These are phyloP conservation scores for Acomys russatus DNA, from an alignment of 2,797 vertebrate species.

Conservation along the genomic window DNA sequence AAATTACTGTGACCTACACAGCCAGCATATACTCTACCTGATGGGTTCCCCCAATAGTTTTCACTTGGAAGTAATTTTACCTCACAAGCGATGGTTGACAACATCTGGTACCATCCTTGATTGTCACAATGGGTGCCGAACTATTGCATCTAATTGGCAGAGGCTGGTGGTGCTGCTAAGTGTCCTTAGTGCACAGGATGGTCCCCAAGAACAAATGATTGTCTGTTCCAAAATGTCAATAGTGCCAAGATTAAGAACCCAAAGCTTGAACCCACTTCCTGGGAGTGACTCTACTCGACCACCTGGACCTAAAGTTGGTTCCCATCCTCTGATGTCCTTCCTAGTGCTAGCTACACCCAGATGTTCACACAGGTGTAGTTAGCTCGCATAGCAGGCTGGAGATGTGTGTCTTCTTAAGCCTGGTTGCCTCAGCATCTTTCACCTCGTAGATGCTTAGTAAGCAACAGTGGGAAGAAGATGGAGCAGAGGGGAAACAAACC, in stretches of 20 bases:
- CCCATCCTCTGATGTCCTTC: neutral
- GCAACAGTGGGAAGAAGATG: neutral
- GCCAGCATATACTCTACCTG: neutral
- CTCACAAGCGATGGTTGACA: neutral
- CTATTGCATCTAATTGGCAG: neutral
- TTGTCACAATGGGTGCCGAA: neutral
- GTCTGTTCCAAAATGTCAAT: neutral
- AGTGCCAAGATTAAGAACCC: neutral
- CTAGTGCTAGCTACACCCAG: neutral
- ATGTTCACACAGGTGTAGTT: neutral
- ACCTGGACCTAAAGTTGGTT: neutral
- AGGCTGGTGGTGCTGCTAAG: neutral
- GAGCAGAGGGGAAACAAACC: neutral
- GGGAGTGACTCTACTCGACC: neutral
- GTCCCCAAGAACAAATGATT: neutral
- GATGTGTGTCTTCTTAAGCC: neutral
- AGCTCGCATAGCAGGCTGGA: neutral
- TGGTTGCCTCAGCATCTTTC: neutral
- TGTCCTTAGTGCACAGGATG: neutral
- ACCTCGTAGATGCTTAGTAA: neutral
- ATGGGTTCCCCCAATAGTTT: neutral
- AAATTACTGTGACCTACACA: neutral
- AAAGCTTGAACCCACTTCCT: neutral
- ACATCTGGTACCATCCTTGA: neutral
- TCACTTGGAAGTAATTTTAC: neutral